Evolutionary conservation across 2,888 invertebrate genomes (phyloP).

Genomic region (Operophtera brumata): DNA sequence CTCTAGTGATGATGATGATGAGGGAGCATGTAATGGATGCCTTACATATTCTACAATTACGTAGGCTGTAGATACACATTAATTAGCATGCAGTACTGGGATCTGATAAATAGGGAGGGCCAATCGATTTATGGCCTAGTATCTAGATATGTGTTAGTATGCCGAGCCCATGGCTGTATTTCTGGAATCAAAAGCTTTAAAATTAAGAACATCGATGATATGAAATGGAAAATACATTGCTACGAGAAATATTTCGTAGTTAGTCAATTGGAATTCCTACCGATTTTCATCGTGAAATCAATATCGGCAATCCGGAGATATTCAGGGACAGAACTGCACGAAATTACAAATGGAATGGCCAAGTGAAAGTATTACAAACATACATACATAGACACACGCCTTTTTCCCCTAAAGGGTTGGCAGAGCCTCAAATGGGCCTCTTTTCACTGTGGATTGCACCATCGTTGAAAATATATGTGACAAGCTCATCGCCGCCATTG

Average conservation of each 20-base stretch:
- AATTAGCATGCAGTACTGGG: conserved; percentile 33
- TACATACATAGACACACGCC: no score
- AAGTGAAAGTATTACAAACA: no score
- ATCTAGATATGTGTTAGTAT: conserved; percentile 29
- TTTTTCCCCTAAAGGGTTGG: no score
- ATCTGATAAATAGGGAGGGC: conserved; percentile 35
- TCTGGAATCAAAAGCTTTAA: conserved; percentile 15
- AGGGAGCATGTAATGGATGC: not conserved
- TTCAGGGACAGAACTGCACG: not conserved
- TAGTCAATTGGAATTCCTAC: conserved; percentile 1
- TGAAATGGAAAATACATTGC: conserved; percentile 9
- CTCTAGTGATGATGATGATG: no score
- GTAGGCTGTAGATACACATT: conserved; percentile 29
- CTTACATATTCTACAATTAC: conserved; percentile 15
- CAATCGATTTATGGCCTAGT: conserved; percentile 34
- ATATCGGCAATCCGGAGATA: not conserved
- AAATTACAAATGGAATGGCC: no score
- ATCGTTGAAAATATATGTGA: no score
- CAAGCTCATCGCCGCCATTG: no score
- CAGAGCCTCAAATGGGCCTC: no score
- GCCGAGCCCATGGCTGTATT: conserved; percentile 13
- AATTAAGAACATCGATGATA: conserved; percentile 11
- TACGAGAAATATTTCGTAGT: conserved; percentile 3
- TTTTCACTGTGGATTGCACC: no score
- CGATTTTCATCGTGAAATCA: conserved; percentile 3